Percentiles rank a stretch among this genome's conserved stretches.
phyloP scores from a whole-genome alignment of 1,140 invertebrate species.

The Euglossa dilemma region DNA sequence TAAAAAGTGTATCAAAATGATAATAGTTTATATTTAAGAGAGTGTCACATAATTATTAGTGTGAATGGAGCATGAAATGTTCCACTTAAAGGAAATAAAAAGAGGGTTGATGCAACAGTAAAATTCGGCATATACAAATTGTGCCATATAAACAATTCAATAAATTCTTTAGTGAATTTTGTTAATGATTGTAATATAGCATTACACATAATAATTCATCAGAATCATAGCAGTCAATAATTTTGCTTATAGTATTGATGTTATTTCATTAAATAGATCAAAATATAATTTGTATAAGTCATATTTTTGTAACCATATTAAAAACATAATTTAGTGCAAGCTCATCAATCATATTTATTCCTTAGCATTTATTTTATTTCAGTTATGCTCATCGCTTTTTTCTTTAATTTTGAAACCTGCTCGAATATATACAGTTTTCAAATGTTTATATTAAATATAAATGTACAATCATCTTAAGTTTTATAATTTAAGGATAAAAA shows the following conservation, averaged over 20 bases:
- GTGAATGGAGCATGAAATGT: constrained; percentile 70
- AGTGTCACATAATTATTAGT: constrained; percentile 69
- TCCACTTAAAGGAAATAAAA: constrained; percentile 63
- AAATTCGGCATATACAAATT: constrained; percentile 61
- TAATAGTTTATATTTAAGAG: constrained; percentile 73
- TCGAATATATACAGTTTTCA: constrained; percentile 19
- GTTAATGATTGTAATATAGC: constrained; percentile 35
- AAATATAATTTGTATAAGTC: constrained; percentile 32
- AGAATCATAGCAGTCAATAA: constrained; percentile 29
- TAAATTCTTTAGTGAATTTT: constrained; percentile 51
- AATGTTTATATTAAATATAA: constrained; percentile 19
- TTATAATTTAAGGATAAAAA: constrained; percentile 29
- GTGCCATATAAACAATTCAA: constrained; percentile 52
- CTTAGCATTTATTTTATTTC: constrained; percentile 28
- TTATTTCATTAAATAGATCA: constrained; percentile 19
- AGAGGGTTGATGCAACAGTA: constrained; percentile 76
- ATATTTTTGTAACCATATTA: constrained; percentile 30
- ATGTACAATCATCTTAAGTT: background rate
- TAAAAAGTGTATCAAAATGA: constrained; percentile 60
- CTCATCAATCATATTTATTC: constrained; percentile 4
- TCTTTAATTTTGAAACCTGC: constrained; percentile 15
- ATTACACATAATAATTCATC: constrained; percentile 53
- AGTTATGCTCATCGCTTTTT: background rate
- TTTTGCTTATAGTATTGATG: constrained; percentile 19
- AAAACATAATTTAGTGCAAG: constrained; percentile 11